A percentile compares a stretch with the other conserved stretches of the same genome.
Conservation (phyloP, 2,888 invertebrate species). For the Odontocerum albicorne region DNA sequence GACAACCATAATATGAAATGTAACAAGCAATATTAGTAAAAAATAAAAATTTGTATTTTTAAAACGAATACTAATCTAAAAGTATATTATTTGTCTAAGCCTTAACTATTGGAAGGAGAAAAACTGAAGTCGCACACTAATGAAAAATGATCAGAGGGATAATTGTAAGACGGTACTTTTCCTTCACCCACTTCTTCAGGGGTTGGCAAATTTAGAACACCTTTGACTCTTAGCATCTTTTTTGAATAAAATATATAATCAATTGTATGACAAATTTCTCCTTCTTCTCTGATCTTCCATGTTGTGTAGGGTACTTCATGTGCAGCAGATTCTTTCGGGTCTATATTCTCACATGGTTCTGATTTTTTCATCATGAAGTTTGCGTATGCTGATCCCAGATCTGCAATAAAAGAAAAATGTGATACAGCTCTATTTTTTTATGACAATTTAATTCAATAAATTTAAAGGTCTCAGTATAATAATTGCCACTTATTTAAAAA, state of each 20-base stretch:
- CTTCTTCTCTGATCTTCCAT: constrained; percentile 73
- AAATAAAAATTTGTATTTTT: too few species aligned
- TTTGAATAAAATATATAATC: constrained; percentile 72
- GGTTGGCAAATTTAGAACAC: constrained; percentile 61
- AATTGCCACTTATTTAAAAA: too few species aligned
- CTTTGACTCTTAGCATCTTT: constrained; percentile 57
- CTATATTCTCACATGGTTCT: neutral
- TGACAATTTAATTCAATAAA: too few species aligned
- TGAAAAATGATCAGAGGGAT: constrained; percentile 79
- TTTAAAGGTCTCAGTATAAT: too few species aligned
- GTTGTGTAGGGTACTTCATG: constrained; percentile 73
- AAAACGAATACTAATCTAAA: too few species aligned
- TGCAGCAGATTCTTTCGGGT: constrained; percentile 42
- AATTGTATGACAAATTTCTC: constrained; percentile 72
- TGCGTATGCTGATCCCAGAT: constrained; percentile 33
- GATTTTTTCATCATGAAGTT: constrained; percentile 8
- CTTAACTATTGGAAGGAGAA: too few species aligned
- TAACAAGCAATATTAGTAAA: too few species aligned
- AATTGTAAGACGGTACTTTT: constrained; percentile 66
- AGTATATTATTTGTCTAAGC: too few species aligned
- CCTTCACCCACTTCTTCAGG: constrained; percentile 67
- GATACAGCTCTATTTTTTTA: too few species aligned
- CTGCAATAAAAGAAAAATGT: constrained; percentile 19
- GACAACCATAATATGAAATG: too few species aligned
- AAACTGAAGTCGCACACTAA: constrained; percentile 64